A percentile compares a stretch with the other conserved stretches of the same genome.
Conservation (phyloP, 1,140 invertebrate species). For the Drosophila sp. region DNA sequence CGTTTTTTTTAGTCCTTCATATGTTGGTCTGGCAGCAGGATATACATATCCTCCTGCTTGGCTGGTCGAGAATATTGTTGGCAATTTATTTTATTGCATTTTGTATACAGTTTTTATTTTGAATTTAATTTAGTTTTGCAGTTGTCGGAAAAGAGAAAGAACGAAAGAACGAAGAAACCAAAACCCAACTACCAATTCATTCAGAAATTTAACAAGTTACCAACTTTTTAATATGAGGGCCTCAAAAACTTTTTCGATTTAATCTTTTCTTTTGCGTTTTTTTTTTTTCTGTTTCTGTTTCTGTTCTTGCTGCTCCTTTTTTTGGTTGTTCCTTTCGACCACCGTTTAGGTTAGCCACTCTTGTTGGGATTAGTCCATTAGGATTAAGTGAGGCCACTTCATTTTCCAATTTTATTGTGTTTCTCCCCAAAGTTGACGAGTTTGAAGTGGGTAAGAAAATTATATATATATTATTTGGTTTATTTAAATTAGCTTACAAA, state of each 20-base stretch:
- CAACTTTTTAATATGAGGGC: constrained; percentile 73
- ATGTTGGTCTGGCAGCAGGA: not conserved
- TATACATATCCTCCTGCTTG: constrained; percentile 7
- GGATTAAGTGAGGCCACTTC: constrained; percentile 38
- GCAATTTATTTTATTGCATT: constrained; percentile 81
- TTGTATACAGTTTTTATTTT: constrained; percentile 62
- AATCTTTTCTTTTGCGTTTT: constrained; percentile 23
- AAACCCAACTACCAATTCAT: constrained; percentile 47
- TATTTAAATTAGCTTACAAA: constrained; percentile 4
- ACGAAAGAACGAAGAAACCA: not conserved
- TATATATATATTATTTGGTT: not conserved
- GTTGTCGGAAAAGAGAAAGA: constrained; percentile 29
- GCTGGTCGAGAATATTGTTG: constrained; percentile 69
- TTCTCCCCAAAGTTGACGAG: not conserved
- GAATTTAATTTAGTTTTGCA: constrained; percentile 74
- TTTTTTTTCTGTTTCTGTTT: constrained; percentile 21
- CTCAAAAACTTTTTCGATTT: constrained; percentile 77
- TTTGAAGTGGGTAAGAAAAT: constrained; percentile 2
- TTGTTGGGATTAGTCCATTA: constrained; percentile 13
- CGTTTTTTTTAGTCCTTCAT: constrained; percentile 18
- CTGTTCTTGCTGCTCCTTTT: not conserved
- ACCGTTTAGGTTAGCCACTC: constrained; percentile 16
- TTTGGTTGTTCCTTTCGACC: constrained; percentile 49
- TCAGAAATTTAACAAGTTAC: constrained; percentile 64
- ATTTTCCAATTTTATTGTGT: constrained; percentile 18